These are phyloP conservation scores for Canis aureus DNA, from an alignment of 2,113 vertebrate species.

Conservation along the genomic window DNA sequence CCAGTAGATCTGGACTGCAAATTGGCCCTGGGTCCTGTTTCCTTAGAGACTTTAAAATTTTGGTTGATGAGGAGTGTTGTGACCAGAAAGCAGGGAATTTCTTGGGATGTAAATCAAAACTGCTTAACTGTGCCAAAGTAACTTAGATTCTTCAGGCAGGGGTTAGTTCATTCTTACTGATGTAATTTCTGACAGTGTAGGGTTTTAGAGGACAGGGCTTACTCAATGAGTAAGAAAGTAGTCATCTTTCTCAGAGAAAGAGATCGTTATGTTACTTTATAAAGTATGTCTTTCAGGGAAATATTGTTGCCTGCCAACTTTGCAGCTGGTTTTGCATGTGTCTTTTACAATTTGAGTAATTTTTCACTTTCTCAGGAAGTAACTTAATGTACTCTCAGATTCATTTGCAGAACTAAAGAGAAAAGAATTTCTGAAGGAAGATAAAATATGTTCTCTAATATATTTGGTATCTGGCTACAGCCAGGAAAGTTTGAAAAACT, in stretches of 20 bases:
- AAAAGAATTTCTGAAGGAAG: background rate
- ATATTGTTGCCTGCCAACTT: background rate
- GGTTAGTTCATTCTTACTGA: background rate
- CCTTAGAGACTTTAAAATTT: background rate
- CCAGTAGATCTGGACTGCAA: background rate
- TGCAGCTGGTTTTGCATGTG: background rate
- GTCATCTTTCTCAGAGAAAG: background rate
- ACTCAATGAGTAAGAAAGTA: background rate
- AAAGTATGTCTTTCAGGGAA: background rate
- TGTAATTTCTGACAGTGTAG: background rate
- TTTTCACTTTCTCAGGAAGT: background rate
- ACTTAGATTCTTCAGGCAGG: background rate
- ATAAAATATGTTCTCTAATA: background rate
- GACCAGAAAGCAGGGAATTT: background rate
- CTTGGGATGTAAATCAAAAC: background rate
- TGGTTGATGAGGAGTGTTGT: background rate
- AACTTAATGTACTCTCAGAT: background rate
- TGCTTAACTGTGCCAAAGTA: background rate
- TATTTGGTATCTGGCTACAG: background rate
- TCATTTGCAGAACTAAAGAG: background rate
- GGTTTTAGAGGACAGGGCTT: background rate
- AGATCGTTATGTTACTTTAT: background rate
- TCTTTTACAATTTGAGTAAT: background rate
- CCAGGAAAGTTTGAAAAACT: background rate
- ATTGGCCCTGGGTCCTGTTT: background rate